Evolutionary conservation across 2,797 vertebrate species (phyloP).

Genomic region (Echeneis naucrates): DNA sequence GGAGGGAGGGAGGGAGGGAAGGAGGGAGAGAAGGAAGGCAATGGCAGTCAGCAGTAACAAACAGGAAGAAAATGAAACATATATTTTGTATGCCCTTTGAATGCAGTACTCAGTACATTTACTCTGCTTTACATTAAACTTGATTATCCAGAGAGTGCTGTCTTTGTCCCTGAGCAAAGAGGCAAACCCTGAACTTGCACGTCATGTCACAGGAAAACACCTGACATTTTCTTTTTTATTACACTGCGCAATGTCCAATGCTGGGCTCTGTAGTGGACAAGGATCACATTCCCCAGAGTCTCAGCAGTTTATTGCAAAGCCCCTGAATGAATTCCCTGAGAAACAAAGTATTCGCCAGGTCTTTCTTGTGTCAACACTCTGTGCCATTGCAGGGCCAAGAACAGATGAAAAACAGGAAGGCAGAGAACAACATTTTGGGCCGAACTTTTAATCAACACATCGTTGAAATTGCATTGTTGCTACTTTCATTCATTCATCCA

Average conservation of each 20-base stretch:
- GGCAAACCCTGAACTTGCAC: neutral
- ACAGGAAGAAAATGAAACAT: constrained; percentile 32
- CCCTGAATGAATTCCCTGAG: constrained; percentile 1
- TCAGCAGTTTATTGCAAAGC: neutral
- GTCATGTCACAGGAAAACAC: constrained; percentile 17
- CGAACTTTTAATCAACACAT: too few relatives aligned
- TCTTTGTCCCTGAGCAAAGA: neutral
- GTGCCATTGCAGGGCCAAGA: neutral
- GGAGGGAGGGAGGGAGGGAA: constrained; percentile 35
- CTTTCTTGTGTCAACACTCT: neutral
- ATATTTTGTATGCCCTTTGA: constrained; percentile 25
- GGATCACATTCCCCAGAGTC: neutral
- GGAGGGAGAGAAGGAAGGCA: constrained; percentile 33
- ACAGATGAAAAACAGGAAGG: neutral
- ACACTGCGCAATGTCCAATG: neutral
- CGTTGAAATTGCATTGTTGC: too few relatives aligned
- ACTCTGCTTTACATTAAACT: neutral
- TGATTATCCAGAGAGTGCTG: neutral
- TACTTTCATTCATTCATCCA: too few relatives aligned
- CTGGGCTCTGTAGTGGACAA: neutral
- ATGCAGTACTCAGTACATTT: constrained; percentile 5
- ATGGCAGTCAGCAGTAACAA: constrained; percentile 33
- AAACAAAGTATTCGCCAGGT: constrained; percentile 2
- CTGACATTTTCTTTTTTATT: neutral
- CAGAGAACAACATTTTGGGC: neutral